Base-by-base conservation (phyloP, 2,113 vertebrate genomes). In the Centrocercus urophasianus region DNA sequence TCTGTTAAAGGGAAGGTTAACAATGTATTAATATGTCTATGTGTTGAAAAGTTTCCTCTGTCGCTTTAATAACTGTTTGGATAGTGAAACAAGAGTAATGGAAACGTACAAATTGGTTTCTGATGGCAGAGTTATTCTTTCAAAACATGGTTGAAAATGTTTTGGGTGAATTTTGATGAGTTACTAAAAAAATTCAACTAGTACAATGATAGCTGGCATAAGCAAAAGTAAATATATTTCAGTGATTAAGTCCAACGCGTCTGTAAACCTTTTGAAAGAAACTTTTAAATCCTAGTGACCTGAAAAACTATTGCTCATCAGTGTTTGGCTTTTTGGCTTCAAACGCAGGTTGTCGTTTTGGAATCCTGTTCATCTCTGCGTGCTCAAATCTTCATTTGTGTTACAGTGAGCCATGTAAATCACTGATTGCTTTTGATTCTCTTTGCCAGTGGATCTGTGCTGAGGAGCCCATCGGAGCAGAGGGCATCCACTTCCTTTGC, bases 1-100 rank as follows among this genome's bases (percentile, higher is more conserved):
- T 87, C 86, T 84, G 71, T 93, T 91, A 83, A 93, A 90, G 57
- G 86, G 93, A 79, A 84, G 67, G 77, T 94, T 95, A 94, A 76
- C 94, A 90, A 84, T 73, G 28, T 65, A 92, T 89, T 86, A 83
- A 83, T 80, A 43, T 11, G 28, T 90, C 34, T 67, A 16, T 67
- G 40, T 91, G 75, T 76, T 89, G 79, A 93, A 80, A 85, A 91
- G 34, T 88, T 96, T 78, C 15, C 54, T 86, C 20, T 81, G 84
- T 77, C 78, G 67, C 93, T 85, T 86, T 86, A 56, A 24, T 87
- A 77, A 66, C 17, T 45, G 30, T 86, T 90, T 92, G 75, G 42
- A 38, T 83, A 76, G 56, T 48, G 45, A 83, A 90, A 66, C 47
- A 18, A 86, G 70, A 67, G 79, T 24, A 89, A 38, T 90, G 72